Conservation (phyloP, 2,113 vertebrate species). For the Clarias gariepinus region DNA sequence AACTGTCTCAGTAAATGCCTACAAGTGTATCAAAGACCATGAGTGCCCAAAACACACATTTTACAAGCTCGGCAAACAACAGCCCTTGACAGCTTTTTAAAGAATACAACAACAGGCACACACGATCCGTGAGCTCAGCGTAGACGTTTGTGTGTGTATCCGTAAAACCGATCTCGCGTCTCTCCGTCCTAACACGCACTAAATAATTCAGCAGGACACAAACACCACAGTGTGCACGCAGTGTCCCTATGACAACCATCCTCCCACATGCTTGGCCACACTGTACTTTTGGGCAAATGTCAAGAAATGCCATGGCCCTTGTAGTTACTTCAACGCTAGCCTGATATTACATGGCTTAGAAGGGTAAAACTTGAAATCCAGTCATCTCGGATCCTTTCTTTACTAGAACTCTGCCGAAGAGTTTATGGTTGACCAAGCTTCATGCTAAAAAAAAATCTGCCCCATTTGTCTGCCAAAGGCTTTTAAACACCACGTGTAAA, state of each 20-base stretch:
- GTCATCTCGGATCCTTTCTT: not conserved
- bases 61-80: not conserved
- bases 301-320: constrained; percentile 44
- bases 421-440: not conserved
- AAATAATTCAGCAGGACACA: constrained; percentile 69
- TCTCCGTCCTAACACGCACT: constrained; percentile 44
- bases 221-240: constrained; percentile 54
- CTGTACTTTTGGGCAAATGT: constrained; percentile 52
- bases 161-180: constrained; percentile 9
- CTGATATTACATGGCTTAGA: constrained; percentile 3
- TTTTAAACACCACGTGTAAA: not conserved
- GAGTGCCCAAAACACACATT: not conserved
- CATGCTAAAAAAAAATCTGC: not conserved
- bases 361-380: not conserved
- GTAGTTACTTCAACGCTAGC: constrained; percentile 13
- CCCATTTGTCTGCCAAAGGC: not conserved
- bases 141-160: constrained; percentile 42
- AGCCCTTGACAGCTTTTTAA: constrained; percentile 3
- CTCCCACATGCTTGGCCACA: constrained; percentile 59
- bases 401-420: not conserved
- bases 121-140: constrained; percentile 37
- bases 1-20: constrained; percentile 10
- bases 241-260: constrained; percentile 68
- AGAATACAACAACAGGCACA: constrained; percentile 6
- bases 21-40: not conserved